A percentile compares a stretch with the other conserved stretches of the same genome.
Evolutionary conservation across 1,140 invertebrate genomes (phyloP).

Genomic region (Drosophila carrolli): DNA sequence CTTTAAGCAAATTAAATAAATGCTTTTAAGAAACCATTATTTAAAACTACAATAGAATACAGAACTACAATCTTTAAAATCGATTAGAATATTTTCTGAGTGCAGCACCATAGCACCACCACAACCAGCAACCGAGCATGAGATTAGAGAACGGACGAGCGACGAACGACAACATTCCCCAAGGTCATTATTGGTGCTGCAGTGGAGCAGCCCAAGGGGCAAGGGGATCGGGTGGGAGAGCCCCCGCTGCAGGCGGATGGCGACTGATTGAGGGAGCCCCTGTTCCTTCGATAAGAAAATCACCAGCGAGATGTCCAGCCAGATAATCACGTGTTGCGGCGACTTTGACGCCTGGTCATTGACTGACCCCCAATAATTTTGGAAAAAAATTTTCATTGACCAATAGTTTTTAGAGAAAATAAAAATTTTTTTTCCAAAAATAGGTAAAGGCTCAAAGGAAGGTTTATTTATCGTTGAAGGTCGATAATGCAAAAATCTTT

Average conservation of each 20-base stretch:
- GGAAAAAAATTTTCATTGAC: not conserved
- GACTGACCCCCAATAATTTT: slow-evolving; percentile 34
- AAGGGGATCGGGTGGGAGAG: not conserved
- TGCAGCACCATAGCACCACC: slow-evolving; percentile 17
- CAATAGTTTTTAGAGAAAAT: not conserved
- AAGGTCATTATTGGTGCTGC: slow-evolving; percentile 43
- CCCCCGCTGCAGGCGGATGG: slow-evolving; percentile 16
- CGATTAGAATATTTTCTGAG: not conserved
- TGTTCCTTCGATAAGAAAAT: slow-evolving; percentile 36
- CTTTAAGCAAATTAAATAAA: too few relatives aligned
- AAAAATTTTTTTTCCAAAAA: not conserved
- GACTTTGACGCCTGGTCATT: slow-evolving; percentile 2
- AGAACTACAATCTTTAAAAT: too few relatives aligned
- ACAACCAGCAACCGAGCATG: slow-evolving; percentile 25
- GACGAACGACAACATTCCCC: slow-evolving; percentile 41
- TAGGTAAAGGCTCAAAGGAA: too few relatives aligned
- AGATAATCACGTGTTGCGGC: slow-evolving; percentile 39
- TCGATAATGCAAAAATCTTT: too few relatives aligned
- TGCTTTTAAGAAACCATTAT: too few relatives aligned
- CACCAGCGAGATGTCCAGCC: slow-evolving; percentile 13
- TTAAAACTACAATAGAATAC: too few relatives aligned
- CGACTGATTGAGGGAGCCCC: slow-evolving; percentile 24
- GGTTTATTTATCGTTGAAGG: too few relatives aligned
- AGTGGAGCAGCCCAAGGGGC: slow-evolving; percentile 4
- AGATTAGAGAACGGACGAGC: slow-evolving; percentile 46